Conservation (phyloP, 2,888 invertebrate species). For the Tachina grossa region DNA sequence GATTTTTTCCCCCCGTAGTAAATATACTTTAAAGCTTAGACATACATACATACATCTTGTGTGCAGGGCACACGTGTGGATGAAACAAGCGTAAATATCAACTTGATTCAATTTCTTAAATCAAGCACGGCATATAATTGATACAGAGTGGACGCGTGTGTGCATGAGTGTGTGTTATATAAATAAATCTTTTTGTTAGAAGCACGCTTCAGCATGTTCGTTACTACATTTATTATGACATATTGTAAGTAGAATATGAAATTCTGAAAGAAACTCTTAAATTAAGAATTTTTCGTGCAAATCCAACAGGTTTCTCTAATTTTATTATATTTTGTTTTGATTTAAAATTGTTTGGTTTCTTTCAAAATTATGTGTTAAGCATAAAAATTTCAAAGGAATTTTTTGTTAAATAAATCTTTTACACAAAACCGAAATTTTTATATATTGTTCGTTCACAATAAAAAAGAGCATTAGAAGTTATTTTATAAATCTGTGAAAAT, state of each 20-base stretch:
- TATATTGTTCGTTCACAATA: neutral
- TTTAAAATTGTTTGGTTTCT: neutral
- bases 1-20: no score
- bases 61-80: neutral
- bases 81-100: slow-evolving; percentile 16
- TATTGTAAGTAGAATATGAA: neutral
- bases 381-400: neutral
- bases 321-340: slow-evolving; percentile 1
- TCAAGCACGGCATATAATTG: neutral
- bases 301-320: neutral
- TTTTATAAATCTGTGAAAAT: neutral
- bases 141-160: no score
- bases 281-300: neutral
- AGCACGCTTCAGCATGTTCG: no score
- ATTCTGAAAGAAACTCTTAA: neutral
- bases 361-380: neutral
- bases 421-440: neutral
- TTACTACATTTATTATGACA: neutral
- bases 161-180: no score
- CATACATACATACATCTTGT: neutral
- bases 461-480: no score
- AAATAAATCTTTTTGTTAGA: neutral
- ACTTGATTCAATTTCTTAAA: slow-evolving; percentile 6
- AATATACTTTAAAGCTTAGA: neutral
- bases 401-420: neutral